phyloP scores from a whole-genome alignment of 2,113 vertebrate genomes.

The Centropus bengalensis region DNA sequence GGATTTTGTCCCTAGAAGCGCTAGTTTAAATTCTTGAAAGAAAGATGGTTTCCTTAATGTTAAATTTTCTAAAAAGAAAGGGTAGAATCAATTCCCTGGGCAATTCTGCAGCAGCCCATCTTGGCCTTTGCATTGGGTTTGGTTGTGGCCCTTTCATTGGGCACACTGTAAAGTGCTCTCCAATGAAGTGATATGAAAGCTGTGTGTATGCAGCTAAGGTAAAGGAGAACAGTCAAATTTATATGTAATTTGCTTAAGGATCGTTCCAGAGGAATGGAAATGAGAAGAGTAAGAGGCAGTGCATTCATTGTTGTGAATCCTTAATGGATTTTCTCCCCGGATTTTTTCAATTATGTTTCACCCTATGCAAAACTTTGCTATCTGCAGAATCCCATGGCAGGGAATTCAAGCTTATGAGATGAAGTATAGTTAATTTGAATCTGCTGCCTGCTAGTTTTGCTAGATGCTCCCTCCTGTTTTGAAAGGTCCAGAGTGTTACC shows the following conservation, averaged over 20 bases:
- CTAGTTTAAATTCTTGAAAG: not conserved
- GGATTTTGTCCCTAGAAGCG: not conserved
- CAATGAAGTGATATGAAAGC: not conserved
- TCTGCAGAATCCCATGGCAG: not conserved
- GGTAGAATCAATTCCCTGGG: not conserved
- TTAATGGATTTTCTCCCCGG: not conserved
- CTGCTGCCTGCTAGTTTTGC: not conserved
- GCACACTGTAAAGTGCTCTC: not conserved
- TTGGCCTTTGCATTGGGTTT: not conserved
- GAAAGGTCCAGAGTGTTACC: not conserved
- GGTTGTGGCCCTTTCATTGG: not conserved
- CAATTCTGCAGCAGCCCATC: not conserved
- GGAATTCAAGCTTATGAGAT: not conserved
- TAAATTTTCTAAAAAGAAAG: not conserved
- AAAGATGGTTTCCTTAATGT: not conserved
- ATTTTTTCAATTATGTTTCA: not conserved
- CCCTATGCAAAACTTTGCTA: not conserved
- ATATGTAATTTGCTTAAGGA: not conserved
- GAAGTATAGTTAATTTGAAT: not conserved
- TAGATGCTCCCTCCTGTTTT: not conserved
- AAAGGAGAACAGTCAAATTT: not conserved
- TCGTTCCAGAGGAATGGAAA: not conserved
- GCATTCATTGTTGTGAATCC: not conserved
- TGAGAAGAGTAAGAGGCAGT: not conserved
- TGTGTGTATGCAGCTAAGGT: not conserved